phyloP scores from a whole-genome alignment of 2,888 invertebrate species.

The Pomacea canaliculata region DNA sequence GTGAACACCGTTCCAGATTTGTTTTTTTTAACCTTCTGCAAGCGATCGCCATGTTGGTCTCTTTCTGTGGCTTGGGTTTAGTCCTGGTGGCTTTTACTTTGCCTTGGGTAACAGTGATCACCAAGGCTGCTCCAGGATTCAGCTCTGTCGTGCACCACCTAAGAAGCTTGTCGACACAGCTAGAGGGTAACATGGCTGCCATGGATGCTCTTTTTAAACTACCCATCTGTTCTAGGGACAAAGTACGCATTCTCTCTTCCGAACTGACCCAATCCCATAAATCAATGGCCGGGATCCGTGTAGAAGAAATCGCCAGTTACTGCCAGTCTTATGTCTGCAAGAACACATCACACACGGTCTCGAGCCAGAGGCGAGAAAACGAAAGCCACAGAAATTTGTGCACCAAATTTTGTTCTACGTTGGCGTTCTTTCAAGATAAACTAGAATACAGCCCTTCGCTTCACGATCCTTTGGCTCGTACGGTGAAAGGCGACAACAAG shows the following conservation, averaged over 20 bases:
- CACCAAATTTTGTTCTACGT: background rate
- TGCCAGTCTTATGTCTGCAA: constrained; percentile 6
- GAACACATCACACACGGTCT: background rate
- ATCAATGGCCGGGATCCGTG: background rate
- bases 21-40: background rate
- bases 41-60: background rate
- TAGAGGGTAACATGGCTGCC: background rate
- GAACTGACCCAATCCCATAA: background rate
- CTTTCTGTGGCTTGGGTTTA: constrained; percentile 8
- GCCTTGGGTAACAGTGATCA: constrained; percentile 12
- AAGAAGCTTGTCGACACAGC: background rate
- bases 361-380: background rate
- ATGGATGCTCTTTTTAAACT: background rate
- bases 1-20: too few relatives aligned
- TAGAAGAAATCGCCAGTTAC: constrained; percentile 8
- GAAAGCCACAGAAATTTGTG: background rate
- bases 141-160: background rate
- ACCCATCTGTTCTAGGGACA: constrained; percentile 1
- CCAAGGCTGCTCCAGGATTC: constrained; percentile 1
- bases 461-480: background rate
- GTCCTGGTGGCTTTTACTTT: background rate
- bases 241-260: background rate
- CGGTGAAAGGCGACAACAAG: background rate
- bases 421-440: background rate
- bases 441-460: background rate